Conservation (phyloP, 1,140 invertebrate species). For the Drosophila trapezifrons region DNA sequence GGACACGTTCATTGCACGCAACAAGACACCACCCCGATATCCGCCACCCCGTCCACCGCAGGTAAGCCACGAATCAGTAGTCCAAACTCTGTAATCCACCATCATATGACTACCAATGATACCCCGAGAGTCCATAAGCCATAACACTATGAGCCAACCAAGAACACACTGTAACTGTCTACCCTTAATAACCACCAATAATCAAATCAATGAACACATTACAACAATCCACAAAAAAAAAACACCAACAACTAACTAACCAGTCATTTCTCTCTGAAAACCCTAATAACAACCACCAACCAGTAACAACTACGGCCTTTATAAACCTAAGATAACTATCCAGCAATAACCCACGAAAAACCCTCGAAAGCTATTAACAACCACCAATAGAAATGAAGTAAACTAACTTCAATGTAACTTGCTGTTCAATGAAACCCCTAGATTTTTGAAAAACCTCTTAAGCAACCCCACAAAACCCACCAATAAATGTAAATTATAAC, state of each 20-base stretch:
- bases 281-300: conserved; percentile 2
- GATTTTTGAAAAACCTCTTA: neutral
- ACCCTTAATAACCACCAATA: neutral
- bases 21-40: conserved; percentile 96
- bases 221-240: neutral
- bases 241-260: conserved; percentile 3
- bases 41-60: conserved; percentile 89
- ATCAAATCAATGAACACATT: neutral
- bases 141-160: neutral
- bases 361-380: neutral
- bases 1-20: conserved; percentile 95
- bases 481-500: conserved; percentile 1
- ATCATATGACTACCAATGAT: neutral
- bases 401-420: neutral
- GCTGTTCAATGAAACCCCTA: neutral
- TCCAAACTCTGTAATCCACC: neutral
- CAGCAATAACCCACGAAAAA: neutral
- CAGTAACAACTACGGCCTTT: neutral
- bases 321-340: neutral
- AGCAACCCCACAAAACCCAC: neutral
- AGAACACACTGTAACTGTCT: conserved; percentile 3
- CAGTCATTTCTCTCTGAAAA: neutral
- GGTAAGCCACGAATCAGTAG: conserved; percentile 54
- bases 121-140: neutral
- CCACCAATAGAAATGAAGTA: no score